Evolutionary conservation across 30 jellyfish, hydroid and myxozoan species (phyloP).

Genomic region (Catostylus mosaicus): DNA sequence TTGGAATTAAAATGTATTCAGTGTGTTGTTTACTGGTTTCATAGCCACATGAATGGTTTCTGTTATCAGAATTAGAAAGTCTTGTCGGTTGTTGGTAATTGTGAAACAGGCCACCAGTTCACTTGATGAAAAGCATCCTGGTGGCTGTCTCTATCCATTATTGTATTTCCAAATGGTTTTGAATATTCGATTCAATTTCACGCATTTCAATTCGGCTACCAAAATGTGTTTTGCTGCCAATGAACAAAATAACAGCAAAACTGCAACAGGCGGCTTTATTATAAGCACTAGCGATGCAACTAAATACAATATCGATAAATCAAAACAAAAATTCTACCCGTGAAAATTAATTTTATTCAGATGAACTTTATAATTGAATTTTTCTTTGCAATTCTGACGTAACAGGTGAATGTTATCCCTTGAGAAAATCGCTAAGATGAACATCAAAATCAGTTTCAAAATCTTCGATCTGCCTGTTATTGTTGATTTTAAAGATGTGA

Average conservation of each 20-base stretch:
- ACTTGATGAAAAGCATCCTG: slow-evolving; percentile 8
- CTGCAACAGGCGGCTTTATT: slow-evolving; percentile 5
- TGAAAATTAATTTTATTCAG: too few species aligned
- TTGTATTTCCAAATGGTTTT: slow-evolving; percentile 25
- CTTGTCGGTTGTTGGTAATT: slow-evolving; percentile 27
- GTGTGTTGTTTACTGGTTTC: slow-evolving; percentile 40
- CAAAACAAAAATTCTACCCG: too few species aligned
- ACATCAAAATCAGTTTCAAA: too few species aligned
- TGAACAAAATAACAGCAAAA: background rate
- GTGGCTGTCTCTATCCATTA: slow-evolving; percentile 16
- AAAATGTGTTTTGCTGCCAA: background rate
- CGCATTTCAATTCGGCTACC: slow-evolving; percentile 11
- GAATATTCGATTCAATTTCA: slow-evolving; percentile 8
- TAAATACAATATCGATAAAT: too few species aligned
- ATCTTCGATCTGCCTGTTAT: too few species aligned
- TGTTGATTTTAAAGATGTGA: too few species aligned
- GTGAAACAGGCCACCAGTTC: slow-evolving; percentile 56
- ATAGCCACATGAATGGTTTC: slow-evolving; percentile 48
- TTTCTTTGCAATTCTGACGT: too few species aligned
- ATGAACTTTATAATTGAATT: too few species aligned
- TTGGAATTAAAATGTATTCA: background rate
- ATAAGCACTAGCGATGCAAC: too few species aligned
- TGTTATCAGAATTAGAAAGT: slow-evolving; percentile 42
- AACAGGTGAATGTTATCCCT: too few species aligned
- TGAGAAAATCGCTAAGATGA: too few species aligned